Conservation (phyloP, 2,888 invertebrate genomes). For the Eupithecia dodoneata region DNA sequence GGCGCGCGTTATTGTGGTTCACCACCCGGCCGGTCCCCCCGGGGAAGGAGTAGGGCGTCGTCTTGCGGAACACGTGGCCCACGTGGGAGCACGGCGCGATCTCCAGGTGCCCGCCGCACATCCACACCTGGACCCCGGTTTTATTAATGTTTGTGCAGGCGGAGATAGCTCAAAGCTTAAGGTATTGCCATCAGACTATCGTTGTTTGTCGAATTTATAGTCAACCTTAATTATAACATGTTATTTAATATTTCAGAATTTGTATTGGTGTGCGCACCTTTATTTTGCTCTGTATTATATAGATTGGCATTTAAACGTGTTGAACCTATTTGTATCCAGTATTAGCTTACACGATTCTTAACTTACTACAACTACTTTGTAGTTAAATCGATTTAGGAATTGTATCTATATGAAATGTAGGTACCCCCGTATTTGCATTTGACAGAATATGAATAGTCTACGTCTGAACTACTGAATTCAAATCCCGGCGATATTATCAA, state of each 20-base stretch:
- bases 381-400: no score
- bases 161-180: not conserved
- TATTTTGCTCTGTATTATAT: no score
- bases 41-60: conserved; percentile 99
- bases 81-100: conserved; percentile 97
- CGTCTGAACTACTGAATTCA: not conserved
- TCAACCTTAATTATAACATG: no score
- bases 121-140: conserved; percentile 91
- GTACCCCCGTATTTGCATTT: no score
- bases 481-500: not conserved
- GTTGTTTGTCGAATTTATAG: not conserved
- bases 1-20: conserved; percentile 99
- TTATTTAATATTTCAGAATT: no score
- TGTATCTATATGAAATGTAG: no score
- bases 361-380: no score
- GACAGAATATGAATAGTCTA: not conserved
- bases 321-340: no score
- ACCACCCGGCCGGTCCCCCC: conserved; percentile 98
- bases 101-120: conserved; percentile 97
- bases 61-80: conserved; percentile 98
- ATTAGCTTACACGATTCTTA: no score
- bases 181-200: not conserved
- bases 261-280: no score
- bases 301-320: no score
- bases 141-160: conserved; percentile 6